Base-by-base conservation (phyloP, 2,113 vertebrate genomes). In the Chionodraco myersi region DNA sequence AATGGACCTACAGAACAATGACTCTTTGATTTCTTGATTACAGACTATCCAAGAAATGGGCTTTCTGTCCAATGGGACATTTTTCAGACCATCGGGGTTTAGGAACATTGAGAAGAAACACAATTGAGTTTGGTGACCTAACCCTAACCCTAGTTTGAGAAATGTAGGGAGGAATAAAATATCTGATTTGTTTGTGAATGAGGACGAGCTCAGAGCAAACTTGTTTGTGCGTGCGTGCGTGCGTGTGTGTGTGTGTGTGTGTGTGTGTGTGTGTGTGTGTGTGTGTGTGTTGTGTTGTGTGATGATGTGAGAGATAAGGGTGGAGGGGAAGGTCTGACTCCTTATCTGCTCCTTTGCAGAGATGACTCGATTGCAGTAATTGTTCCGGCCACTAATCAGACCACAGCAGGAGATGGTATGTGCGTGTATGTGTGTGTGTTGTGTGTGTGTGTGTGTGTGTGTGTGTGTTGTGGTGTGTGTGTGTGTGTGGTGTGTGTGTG, bases 341-440 rank as follows among this genome's bases (percentile, higher is more conserved):
- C 88, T 94, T 94, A 94, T 95, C 89, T 81, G 51, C 79, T 86
- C 66, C 85, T 92, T 94, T 30, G 79, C 91, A 93, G 89, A 93
- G 94, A 95, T 94, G 90, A 93, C 91, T 91, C 49, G 93, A 95
- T 95, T 92, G 86, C 78, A 87, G 82, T 93, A 94, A 94, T 94
- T 94, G 93, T 95, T 94, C 94, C 93, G 91, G 93, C 81, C 78
- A 91, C 88, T 94, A 93, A 95, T 94, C 93, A 83, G 83, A 88
- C 88, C 72, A 75, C 89, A 86, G 84, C 70, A 90, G 89, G 76
- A 87, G 58, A 88, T 85, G 72, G 34, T 82, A 70, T 66, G 73
- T 72, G 44, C n/a, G 48, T 61, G 63, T 26, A 56, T 77, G 34
- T n/a, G 4, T 57, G 56, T 44, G 54, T 64, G 49, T 54, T 54